Evolutionary conservation across 2,888 invertebrate species (phyloP).

Genomic region (Cremastinae sp.): DNA sequence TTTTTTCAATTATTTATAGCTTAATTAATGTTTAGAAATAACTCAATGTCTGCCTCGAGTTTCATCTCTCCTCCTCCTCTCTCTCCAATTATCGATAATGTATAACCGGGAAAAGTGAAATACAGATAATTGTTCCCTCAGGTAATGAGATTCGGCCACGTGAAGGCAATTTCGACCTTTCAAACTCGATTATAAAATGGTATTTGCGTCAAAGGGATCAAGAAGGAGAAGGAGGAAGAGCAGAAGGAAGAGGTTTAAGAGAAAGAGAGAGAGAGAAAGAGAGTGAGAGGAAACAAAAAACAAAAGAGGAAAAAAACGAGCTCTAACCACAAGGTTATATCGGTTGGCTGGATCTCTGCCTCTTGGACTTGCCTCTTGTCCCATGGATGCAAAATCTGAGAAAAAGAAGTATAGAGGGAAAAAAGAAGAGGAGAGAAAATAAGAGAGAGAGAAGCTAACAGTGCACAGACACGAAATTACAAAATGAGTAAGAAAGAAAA

Average conservation of each 20-base stretch:
- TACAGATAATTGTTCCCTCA: conserved; percentile 31
- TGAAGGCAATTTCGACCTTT: conserved; percentile 65
- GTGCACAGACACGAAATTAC: conserved; percentile 29
- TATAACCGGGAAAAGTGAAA: conserved; percentile 53
- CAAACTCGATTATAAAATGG: conserved; percentile 69
- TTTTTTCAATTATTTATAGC: too few species aligned
- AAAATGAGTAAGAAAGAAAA: conserved; percentile 35
- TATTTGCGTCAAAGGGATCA: conserved; percentile 67
- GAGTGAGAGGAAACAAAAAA: background rate
- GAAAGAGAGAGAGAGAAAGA: background rate
- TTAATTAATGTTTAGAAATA: too few species aligned
- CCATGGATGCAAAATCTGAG: conserved; percentile 63
- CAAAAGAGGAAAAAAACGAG: background rate
- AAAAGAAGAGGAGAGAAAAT: background rate
- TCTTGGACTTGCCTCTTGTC: conserved; percentile 15
- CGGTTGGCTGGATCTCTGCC: conserved; percentile 22
- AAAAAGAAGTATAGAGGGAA: too few species aligned
- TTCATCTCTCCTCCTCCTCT: too few species aligned
- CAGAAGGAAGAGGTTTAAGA: background rate
- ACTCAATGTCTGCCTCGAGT: too few species aligned
- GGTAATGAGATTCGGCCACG: conserved; percentile 62
- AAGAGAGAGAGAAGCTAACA: conserved; percentile 60
- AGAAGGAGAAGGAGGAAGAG: background rate
- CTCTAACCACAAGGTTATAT: conserved; percentile 18
- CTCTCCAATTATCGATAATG: conserved; percentile 60